A percentile compares a stretch with the other conserved stretches of the same genome.
These are phyloP conservation scores for Sebastes melanostomus DNA, from an alignment of 2,797 vertebrate species.

Conservation along the genomic window DNA sequence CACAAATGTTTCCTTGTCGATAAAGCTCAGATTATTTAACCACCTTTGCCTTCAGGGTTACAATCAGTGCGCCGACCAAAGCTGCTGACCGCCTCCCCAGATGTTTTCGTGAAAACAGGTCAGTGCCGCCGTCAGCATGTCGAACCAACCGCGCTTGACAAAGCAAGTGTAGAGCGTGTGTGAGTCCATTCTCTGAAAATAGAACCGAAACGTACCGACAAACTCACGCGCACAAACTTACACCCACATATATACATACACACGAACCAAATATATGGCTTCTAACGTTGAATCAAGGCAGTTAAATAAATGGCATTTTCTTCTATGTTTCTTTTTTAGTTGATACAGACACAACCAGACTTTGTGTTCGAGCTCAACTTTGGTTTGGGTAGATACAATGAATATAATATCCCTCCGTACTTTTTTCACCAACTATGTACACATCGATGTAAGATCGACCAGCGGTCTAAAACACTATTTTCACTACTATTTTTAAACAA, in stretches of 20 bases:
- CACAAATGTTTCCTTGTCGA: constrained; percentile 70
- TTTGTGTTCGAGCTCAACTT: constrained; percentile 88
- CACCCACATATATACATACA: constrained; percentile 74
- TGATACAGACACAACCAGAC: constrained; percentile 87
- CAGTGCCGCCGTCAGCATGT: constrained; percentile 63
- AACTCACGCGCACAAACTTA: constrained; percentile 69
- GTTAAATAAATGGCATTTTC: constrained; percentile 86
- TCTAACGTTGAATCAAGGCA: constrained; percentile 89
- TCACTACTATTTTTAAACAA: constrained; percentile 80
- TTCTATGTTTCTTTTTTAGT: constrained; percentile 81
- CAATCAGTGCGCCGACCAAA: constrained; percentile 65
- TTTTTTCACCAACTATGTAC: constrained; percentile 81
- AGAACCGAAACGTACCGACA: constrained; percentile 67
- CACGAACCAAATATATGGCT: constrained; percentile 87
- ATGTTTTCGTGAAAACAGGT: constrained; percentile 65
- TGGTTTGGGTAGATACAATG: constrained; percentile 88
- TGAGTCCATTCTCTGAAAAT: constrained; percentile 72
- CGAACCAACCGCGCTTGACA: constrained; percentile 59
- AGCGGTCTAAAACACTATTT: constrained; percentile 86
- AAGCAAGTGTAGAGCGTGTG: constrained; percentile 59
- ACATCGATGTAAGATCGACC: constrained; percentile 88
- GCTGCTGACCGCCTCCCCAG: constrained; percentile 55
- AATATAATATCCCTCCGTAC: constrained; percentile 77
- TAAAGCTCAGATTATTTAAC: constrained; percentile 76
- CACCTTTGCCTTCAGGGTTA: constrained; percentile 69